Evolutionary conservation across 2,797 vertebrate species (phyloP), one percentile per base, ranked within the genome.

Genomic region (Holocentrus rufus): DNA sequence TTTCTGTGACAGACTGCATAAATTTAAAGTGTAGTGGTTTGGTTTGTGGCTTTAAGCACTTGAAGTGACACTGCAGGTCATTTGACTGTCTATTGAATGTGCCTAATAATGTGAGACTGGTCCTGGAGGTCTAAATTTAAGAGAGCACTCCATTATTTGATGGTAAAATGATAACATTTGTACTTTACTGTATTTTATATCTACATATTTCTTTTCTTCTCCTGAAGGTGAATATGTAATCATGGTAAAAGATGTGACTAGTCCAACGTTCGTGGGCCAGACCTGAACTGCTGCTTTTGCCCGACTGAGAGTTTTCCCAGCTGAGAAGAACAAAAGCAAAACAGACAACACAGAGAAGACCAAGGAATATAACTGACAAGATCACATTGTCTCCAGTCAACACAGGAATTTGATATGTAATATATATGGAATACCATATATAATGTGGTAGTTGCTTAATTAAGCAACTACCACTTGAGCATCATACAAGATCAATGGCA

Each of bases 151-250:
- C 36, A 39, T 39, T 9, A 9, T 39, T 39, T 39, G 7, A 39
- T 10, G 5, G 31, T 3, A 34, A 34, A 34, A 34, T 34, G 31
- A 34, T 4, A 34, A 5, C 36, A 11, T 39, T 39, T 39, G 36
- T 39, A 8, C 36, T 39, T 14, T 31, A 22, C 7, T n/a, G 14
- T 20, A n/a, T 20, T n/a, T n/a, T n/a, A 23, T 50, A 49, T 22
- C 14, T 15, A 30, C 13, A 4, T 54, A 15, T 36, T 54, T 14
- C 17, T 55, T 25, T 20, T 62, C 39, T 31, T 75, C 36, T 39
- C 36, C 2, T 13, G 20, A 22, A 91, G 91, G 89, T n/a, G 84
- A 91, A 1, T 91, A 87, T 4, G 78, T 90, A 50, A 42, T 94
- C 72, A 76, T 83, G 86, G 74, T 90, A 65, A 72, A 11, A 7